Conservation (phyloP, 2,797 vertebrate genomes). For the Cercopithecus neglectus region DNA sequence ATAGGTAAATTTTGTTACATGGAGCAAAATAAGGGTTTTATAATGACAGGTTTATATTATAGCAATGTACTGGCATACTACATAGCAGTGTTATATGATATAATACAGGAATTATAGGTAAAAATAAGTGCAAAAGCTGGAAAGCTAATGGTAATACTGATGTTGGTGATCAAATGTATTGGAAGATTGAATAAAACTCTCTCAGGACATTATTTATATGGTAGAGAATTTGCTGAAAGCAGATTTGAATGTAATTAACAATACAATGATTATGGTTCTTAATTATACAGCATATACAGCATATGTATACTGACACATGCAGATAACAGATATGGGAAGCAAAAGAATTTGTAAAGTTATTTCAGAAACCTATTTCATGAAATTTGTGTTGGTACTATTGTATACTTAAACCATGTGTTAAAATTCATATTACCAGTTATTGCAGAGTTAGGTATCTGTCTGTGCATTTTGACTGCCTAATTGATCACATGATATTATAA, state of each 20-base stretch:
- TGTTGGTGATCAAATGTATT: background rate
- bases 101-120: background rate
- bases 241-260: background rate
- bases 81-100: background rate
- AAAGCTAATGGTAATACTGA: background rate
- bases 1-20: background rate
- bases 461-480: background rate
- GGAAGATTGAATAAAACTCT: background rate
- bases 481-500: background rate
- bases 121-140: background rate
- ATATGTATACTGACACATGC: background rate
- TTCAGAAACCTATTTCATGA: background rate
- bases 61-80: background rate
- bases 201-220: background rate
- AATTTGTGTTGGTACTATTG: background rate
- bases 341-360: background rate
- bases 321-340: background rate
- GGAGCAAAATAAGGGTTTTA: background rate
- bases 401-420: background rate
- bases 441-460: background rate
- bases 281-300: background rate
- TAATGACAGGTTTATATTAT: background rate
- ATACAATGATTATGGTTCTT: background rate
- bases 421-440: background rate
- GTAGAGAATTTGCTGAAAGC: background rate